phyloP scores from a whole-genome alignment of 2,797 vertebrate genomes.

The Artibeus jamaicensis region DNA sequence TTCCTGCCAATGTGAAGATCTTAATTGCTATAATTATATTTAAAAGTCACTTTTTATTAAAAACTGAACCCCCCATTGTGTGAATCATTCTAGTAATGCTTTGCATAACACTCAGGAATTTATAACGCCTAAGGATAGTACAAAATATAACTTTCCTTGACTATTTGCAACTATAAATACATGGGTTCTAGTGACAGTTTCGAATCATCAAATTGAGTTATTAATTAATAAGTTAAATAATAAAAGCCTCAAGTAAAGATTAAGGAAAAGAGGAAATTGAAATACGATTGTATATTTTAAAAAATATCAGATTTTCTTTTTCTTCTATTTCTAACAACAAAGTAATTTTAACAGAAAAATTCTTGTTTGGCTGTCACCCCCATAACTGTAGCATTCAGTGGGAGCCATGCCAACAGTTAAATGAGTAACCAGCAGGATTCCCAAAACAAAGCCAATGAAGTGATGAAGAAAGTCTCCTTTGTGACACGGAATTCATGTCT shows the following conservation, averaged over 20 bases:
- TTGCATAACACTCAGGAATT: constrained; percentile 80
- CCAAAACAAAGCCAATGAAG: constrained; percentile 38
- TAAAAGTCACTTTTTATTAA: constrained; percentile 84
- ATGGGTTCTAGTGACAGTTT: background rate
- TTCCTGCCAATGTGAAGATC: constrained; percentile 80
- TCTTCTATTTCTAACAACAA: background rate
- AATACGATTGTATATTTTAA: background rate
- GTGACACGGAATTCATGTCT: constrained; percentile 48
- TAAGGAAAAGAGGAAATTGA: background rate
- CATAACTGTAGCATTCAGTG: background rate
- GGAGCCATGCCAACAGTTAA: constrained; percentile 49
- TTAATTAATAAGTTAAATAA: constrained; percentile 44
- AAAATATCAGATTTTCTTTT: background rate
- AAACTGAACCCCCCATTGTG: constrained; percentile 80
- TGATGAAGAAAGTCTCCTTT: background rate
- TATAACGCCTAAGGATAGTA: constrained; percentile 76
- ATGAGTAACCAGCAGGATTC: constrained; percentile 55
- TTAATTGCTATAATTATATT: constrained; percentile 85
- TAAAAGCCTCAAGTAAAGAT: background rate
- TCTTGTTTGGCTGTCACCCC: background rate
- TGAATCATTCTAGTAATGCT: constrained; percentile 74
- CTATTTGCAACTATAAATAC: constrained; percentile 48
- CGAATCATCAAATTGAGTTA: constrained; percentile 33
- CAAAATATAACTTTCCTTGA: constrained; percentile 63
- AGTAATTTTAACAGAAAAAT: background rate